Conservation (phyloP, 2,797 vertebrate genomes). For the Acanthurus lineatus region DNA sequence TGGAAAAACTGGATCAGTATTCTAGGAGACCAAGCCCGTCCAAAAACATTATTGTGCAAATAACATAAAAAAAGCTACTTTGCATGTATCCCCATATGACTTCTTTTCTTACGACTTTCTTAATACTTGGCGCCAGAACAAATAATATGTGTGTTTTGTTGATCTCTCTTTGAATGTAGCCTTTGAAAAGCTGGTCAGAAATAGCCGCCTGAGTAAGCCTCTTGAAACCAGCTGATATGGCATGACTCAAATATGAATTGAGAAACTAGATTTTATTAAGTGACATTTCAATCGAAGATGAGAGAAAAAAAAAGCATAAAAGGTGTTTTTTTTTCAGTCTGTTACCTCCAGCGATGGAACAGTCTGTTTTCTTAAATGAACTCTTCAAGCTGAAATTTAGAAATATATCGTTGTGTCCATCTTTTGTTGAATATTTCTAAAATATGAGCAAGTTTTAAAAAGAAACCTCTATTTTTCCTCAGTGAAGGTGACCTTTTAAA, state of each 20-base stretch:
- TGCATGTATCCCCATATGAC: background rate
- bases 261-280: background rate
- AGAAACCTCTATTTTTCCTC: background rate
- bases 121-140: background rate
- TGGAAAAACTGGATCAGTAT: background rate
- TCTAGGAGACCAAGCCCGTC: background rate
- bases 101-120: background rate
- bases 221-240: background rate
- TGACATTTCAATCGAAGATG: background rate
- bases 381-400: background rate
- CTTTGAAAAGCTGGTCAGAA: background rate
- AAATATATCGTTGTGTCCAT: background rate
- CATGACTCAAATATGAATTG: background rate
- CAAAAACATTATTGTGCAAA: background rate
- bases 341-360: background rate
- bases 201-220: background rate
- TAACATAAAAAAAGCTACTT: background rate
- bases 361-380: background rate
- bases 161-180: background rate
- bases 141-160: background rate
- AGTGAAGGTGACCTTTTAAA: background rate
- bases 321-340: background rate
- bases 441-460: background rate
- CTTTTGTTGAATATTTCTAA: background rate
- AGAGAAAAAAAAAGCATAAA: too few species aligned